These are phyloP conservation scores for Cynopterus sphinx DNA, from an alignment of 2,797 vertebrate species.

Conservation along the genomic window DNA sequence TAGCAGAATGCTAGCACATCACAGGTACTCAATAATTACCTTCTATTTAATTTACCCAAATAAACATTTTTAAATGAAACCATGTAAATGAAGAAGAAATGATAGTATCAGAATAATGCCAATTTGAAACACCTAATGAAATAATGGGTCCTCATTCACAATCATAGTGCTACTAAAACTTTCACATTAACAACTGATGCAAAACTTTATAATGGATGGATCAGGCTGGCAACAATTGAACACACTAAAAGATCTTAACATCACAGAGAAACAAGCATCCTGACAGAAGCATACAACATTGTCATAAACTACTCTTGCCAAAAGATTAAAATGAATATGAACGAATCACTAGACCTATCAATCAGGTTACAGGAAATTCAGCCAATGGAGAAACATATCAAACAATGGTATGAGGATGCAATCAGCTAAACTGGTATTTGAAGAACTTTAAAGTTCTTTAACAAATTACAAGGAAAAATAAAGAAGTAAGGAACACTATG, in stretches of 20 bases:
- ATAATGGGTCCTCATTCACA: background rate
- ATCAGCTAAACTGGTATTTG: background rate
- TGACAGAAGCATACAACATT: background rate
- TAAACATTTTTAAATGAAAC: background rate
- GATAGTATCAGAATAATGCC: background rate
- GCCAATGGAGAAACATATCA: background rate
- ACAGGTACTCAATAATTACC: background rate
- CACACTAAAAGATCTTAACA: background rate
- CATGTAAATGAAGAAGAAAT: background rate
- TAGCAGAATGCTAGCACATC: background rate
- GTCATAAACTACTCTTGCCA: background rate
- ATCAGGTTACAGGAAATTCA: background rate
- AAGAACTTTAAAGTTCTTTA: background rate
- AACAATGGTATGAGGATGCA: background rate
- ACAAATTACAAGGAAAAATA: background rate
- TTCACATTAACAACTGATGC: background rate
- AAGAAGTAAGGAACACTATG: background rate
- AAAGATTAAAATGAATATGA: background rate
- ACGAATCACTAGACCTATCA: background rate
- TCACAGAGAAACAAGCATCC: background rate
- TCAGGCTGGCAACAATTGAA: background rate
- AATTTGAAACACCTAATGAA: background rate
- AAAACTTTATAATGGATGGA: background rate
- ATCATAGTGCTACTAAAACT: background rate
- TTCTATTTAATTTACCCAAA: conserved; percentile 32